A percentile compares a stretch with the other conserved stretches of the same genome.
Conservation (phyloP, 1,140 invertebrate genomes). For the Yoshiicerus persimilis region DNA sequence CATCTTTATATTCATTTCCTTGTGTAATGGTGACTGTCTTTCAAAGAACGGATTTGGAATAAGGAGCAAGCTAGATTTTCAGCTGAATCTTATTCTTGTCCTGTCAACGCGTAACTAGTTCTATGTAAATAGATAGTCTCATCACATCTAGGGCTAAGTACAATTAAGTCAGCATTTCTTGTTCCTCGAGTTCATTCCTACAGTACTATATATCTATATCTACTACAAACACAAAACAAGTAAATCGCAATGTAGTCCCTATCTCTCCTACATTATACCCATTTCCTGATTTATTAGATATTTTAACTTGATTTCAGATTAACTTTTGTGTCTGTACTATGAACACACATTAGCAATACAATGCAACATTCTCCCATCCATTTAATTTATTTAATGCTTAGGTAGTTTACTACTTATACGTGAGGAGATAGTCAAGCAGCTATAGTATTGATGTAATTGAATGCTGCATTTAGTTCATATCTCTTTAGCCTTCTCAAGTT, state of each 20-base stretch:
- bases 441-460: background rate
- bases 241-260: background rate
- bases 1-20: slow-evolving; percentile 3
- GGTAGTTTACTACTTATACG: background rate
- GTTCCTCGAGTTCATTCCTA: background rate
- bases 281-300: background rate
- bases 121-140: background rate
- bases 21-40: background rate
- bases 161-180: background rate
- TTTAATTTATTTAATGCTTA: background rate
- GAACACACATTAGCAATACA: background rate
- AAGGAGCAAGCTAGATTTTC: background rate
- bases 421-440: background rate
- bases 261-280: background rate
- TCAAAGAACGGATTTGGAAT: background rate
- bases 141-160: background rate
- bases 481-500: background rate
- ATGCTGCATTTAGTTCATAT: background rate
- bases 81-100: slow-evolving; percentile 4
- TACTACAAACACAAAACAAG: too few relatives aligned
- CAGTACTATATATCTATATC: too few relatives aligned
- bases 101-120: background rate
- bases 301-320: background rate
- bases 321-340: background rate
- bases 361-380: background rate